Evolutionary conservation across 2,888 invertebrate species (phyloP), one percentile per base, ranked within the genome.

Genomic region (Strigamia transsilvanica): DNA sequence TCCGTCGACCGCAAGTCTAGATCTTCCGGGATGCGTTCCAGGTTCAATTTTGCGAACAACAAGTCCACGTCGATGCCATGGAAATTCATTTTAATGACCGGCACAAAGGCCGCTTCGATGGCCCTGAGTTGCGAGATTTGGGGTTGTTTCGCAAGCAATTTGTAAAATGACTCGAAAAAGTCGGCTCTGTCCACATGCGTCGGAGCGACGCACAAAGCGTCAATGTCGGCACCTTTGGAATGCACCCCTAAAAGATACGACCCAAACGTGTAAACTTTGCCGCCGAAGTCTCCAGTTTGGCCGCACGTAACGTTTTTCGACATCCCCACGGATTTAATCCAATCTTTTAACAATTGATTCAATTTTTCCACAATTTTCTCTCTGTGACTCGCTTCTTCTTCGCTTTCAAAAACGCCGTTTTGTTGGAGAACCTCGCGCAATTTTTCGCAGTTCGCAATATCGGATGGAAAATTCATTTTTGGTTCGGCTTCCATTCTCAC

Each of bases 191-290:
- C 94, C 84, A 99, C 95, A 88, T 99, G 99, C 61, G 98, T 91
- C 13, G 99, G 99, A 34, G 96, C 98, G 27, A 99, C 98, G 89
- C 98, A 98, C 34, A 99, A 89, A 0, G 99, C 98, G 90, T 99
- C 99, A 86, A 99, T 99, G 91, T 99, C 99, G 84, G 99, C 99
- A 46, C 99, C 99, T 89, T 95, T 93, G 86, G 97, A 97, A 88
- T 98, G 98, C 9, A 99, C 99, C 85, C 99, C 92, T 21, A 92
- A 91, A 81, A 91, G 87, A 88, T 99, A 99, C 82, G 99, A 99
- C 78, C 99, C 99, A 89, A 99, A 99, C n/a, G 99, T 99, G 87
- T 97, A 99, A 83, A 99, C 97, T 90, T 98, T 98, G 4, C 99
- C 99, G 27, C 99, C 98, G 83, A 98, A 94, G 38, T 87, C 87